Base-by-base conservation (phyloP, 92 coral and sea anemone species). In the Epizoanthus rinbou region DNA sequence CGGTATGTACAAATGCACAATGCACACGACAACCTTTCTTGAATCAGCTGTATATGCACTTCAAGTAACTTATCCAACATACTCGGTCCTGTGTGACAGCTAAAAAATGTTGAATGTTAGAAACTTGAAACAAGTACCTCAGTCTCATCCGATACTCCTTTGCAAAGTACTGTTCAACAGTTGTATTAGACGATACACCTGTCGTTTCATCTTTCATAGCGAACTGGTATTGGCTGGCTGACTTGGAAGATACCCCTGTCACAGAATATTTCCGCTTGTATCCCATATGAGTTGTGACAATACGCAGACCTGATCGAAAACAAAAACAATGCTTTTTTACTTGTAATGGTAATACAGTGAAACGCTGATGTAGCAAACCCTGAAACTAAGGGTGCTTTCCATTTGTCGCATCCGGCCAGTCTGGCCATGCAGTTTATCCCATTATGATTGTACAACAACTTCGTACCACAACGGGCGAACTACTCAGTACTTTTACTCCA, bases 201-300 rank as follows among this genome's bases (percentile, higher is more conserved):
- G 85, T 74, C 16, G 57, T 63, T 14, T 86, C 90, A 14, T 91
- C 90, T 43, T 88, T 85, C 9, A 87, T 69, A 0, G 50, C 66
- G 39, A 95, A 95, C 9, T 72, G 52, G 8, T 83, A 70, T 52
- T 82, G 84, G 3, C 85, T 87, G 6, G 92, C 87, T 16, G 98
- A 85, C 56, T 53, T 52, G 4, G 54, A 24, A 14, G 86, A 92
- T 43, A 88, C 50, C n/a, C 91, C 95, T 33, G 85, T 86, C 8
- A 95, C 89, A 11, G 89, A 54, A 67, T 90, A 93, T 84, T 93
- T 95, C 28, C 98, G 88, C 86, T 90, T 95, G 64, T 87, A 72
- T 5, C 86, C 47, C 23, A 83, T 79, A 85, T 95, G 98, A 57
- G 74, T 66, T 11, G 98, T 95, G 65, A 87, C 79, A 17, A 95